A percentile compares a stretch with the other conserved stretches of the same genome.
phyloP scores from a whole-genome alignment of 2,888 invertebrate genomes.

The Drosophila nigricruria region DNA sequence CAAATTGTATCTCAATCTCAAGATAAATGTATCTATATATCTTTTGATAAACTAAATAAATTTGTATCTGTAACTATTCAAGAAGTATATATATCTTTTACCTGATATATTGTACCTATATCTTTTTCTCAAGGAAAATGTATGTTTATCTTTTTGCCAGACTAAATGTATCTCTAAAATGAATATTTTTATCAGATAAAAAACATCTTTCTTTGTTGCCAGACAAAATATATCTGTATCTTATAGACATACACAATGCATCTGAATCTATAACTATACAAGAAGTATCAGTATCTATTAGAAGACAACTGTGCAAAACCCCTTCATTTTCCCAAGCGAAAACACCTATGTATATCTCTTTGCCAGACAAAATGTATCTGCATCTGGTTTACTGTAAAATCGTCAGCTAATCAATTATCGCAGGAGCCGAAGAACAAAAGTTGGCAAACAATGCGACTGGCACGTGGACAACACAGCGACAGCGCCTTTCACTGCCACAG shows the following conservation, averaged over 20 bases:
- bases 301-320: background rate
- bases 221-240: too few relatives aligned
- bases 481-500: conserved; percentile 70
- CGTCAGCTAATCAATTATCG: conserved; percentile 69
- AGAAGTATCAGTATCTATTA: background rate
- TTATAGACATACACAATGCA: too few relatives aligned
- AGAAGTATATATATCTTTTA: background rate
- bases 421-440: conserved; percentile 54
- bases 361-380: background rate
- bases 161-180: too few relatives aligned
- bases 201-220: too few relatives aligned
- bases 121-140: background rate
- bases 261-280: background rate
- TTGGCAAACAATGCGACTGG: conserved; percentile 71
- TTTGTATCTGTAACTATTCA: too few relatives aligned
- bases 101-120: background rate
- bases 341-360: background rate
- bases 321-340: too few relatives aligned
- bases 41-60: background rate
- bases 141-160: background rate
- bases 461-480: conserved; percentile 68
- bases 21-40: background rate
- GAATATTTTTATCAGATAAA: background rate
- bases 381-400: conserved; percentile 18
- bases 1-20: too few relatives aligned